Evolutionary conservation across 1,140 invertebrate species (phyloP).

Genomic region (Idris sp.): DNA sequence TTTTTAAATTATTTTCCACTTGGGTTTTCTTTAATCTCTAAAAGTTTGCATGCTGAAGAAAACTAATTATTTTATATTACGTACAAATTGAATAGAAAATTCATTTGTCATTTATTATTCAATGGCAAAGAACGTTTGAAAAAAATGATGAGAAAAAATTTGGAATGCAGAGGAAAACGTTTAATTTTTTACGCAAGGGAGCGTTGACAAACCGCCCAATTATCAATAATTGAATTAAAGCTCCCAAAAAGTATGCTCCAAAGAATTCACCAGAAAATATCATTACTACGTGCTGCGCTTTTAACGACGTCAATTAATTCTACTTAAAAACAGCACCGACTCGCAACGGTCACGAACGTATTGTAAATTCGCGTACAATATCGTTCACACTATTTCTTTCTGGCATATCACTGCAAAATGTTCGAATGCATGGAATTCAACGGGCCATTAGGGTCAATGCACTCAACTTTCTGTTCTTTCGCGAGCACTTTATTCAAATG

Average conservation of each 20-base stretch:
- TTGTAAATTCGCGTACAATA: conserved; percentile 40
- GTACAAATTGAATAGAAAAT: too few relatives aligned
- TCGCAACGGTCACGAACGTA: conserved; percentile 15
- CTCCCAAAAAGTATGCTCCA: conserved; percentile 20
- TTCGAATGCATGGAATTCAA: conserved; percentile 23
- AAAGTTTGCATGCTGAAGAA: too few relatives aligned
- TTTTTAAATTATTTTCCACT: too few relatives aligned
- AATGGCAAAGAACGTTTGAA: too few relatives aligned
- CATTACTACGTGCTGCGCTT: conserved; percentile 36
- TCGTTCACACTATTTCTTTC: conserved; percentile 34
- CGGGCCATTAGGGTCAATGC: conserved; percentile 48
- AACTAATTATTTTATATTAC: too few relatives aligned
- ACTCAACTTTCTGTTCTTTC: conserved; percentile 40
- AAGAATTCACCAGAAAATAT: conserved; percentile 37
- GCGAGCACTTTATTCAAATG: conserved; percentile 50
- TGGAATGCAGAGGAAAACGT: conserved; percentile 4
- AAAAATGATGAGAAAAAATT: neutral
- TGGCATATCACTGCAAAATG: conserved; percentile 10
- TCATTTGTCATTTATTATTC: too few relatives aligned
- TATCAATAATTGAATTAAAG: conserved; percentile 55
- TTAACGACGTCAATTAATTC: conserved; percentile 50
- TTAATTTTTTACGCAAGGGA: conserved; percentile 12
- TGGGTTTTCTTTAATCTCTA: too few relatives aligned
- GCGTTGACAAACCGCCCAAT: conserved; percentile 48
- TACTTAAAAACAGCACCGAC: conserved; percentile 26